Evolutionary conservation across 2,888 invertebrate species (phyloP).

Genomic region (Thera obeliscata): DNA sequence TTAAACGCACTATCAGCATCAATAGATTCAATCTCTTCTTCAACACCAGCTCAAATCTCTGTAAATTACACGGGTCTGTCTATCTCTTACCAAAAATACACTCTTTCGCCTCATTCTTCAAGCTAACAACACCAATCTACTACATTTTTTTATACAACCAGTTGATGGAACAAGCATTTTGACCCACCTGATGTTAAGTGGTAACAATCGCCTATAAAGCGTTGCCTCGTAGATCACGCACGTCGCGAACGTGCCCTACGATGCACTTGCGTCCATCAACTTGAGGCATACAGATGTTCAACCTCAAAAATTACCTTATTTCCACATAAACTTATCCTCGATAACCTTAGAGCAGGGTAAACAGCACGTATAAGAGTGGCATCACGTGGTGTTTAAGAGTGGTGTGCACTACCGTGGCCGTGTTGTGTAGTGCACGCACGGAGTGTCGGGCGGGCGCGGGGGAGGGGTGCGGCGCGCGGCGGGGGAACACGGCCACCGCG

Average conservation of each 20-base stretch:
- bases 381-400: background rate
- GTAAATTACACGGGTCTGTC: background rate
- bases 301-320: background rate
- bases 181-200: no score
- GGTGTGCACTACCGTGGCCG: slow-evolving; percentile 16
- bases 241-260: no score
- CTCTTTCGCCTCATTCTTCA: background rate
- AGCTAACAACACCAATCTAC: background rate
- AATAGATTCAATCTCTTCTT: slow-evolving; percentile 14
- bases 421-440: slow-evolving; percentile 61
- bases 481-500: slow-evolving; percentile 73
- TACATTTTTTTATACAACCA: no score
- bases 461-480: slow-evolving; percentile 56
- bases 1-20: background rate
- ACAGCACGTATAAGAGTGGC: background rate
- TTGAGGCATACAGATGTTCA: no score
- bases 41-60: background rate
- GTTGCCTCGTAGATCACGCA: no score
- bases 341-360: background rate
- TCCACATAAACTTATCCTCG: background rate
- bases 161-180: no score
- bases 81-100: slow-evolving; percentile 9
- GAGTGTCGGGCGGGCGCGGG: slow-evolving; percentile 71
- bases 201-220: no score
- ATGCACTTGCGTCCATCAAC: no score